Evolutionary conservation across 2,888 invertebrate genomes (phyloP), one percentile per base, ranked within the genome.

Genomic region (Operophtera brumata): DNA sequence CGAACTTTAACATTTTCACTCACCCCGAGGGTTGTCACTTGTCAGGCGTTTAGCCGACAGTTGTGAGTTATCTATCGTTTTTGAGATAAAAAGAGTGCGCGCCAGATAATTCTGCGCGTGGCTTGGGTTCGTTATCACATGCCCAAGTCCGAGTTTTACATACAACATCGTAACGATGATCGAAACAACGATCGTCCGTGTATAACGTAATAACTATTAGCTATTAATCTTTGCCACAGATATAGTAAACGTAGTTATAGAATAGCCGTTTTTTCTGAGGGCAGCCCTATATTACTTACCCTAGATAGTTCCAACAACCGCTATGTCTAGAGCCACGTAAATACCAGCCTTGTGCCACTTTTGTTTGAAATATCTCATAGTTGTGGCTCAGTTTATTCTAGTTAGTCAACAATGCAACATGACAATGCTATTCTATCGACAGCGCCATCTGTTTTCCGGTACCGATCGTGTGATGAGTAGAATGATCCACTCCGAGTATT

Each of bases 361-460:
- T 40, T 56, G 51, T 56, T 56, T 56, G 56, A 47, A 43, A 34
- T 35, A 34, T 40, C 35, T 43, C 42, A 59, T 52, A 59, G 59
- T 43, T 62, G 54, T 46, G 49, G 67, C 36, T 64, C 71, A 56
- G 39, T 30, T 54, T 69, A 66, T 34, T 46, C 25, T 70, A 68
- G 75, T 41, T 13, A 28, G 6, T 2, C n/a, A 34, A 69, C 67
- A 73, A 71, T 69, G 59, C 57, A 56, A 61, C 50, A 46, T 51
- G 49, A 69, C 67, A 69, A 70, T 70, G 58, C 59, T 56, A 63
- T 67, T 71, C 68, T 70, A 68, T 57, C 44, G 47, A 54, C 54
- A 67, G 59, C 61, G 65, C 57, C 65, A 64, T 69, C 66, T 66
- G 51, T 52, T 41, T 54, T 54, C 47, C 45, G 39, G 26, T 6